Conservation (phyloP, 2,113 vertebrate genomes). For the Morone saxatilis region DNA sequence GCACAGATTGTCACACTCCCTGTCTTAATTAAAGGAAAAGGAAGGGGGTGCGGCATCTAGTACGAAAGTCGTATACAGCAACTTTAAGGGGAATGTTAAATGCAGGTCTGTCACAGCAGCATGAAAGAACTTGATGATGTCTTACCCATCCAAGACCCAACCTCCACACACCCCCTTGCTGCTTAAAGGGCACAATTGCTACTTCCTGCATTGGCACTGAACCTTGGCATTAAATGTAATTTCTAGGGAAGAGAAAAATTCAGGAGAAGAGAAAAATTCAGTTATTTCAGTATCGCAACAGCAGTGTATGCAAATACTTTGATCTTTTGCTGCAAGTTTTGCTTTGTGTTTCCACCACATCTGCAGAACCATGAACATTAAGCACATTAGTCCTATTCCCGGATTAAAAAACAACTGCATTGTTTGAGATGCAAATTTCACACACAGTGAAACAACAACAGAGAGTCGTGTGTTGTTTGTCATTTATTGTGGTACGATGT, state of each 20-base stretch:
- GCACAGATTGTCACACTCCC: no score
- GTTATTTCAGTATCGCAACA: neutral
- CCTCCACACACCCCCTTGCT: neutral
- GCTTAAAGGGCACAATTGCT: neutral
- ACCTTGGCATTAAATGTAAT: neutral
- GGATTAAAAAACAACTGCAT: conserved; percentile 1
- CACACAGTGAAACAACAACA: neutral
- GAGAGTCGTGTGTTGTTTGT: neutral
- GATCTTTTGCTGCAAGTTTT: neutral
- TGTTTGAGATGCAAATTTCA: conserved; percentile 18
- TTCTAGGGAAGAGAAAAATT: neutral
- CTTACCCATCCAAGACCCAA: neutral
- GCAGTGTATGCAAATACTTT: neutral
- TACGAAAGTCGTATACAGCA: no score
- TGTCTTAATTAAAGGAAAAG: no score
- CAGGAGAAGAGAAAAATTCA: neutral
- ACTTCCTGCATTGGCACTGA: neutral
- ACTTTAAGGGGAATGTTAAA: neutral
- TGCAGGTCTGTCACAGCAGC: neutral
- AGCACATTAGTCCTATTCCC: neutral
- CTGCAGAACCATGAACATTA: conserved; percentile 10
- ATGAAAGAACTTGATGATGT: neutral
- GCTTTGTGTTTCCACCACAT: conserved; percentile 11
- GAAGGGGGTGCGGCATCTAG: no score
- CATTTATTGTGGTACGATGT: conserved; percentile 3